Evolutionary conservation across 2,888 invertebrate genomes (phyloP).

Genomic region (Ichneumon xanthorius): DNA sequence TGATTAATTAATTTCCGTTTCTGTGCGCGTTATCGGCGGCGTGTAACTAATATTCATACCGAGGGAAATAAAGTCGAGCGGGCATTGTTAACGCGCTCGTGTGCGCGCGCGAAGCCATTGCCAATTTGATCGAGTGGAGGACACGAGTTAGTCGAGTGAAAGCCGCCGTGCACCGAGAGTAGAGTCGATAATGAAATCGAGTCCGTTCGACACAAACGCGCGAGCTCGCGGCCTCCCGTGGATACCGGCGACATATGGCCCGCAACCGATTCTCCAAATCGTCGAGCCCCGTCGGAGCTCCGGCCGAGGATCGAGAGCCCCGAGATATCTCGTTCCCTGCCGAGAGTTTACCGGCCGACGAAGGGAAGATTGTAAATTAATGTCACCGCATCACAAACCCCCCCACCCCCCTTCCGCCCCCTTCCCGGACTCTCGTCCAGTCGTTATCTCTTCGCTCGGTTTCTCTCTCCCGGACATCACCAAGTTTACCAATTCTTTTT

Average conservation of each 20-base stretch:
- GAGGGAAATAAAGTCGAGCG: constrained; percentile 64
- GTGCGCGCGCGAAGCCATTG: constrained; percentile 28
- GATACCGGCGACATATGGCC: constrained; percentile 66
- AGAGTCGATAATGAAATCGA: constrained; percentile 72
- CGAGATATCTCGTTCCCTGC: constrained; percentile 55
- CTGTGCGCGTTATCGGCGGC: not conserved
- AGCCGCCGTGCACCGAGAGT: constrained; percentile 61
- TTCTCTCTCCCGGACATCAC: constrained; percentile 28
- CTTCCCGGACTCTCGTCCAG: constrained; percentile 49
- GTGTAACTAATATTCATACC: constrained; percentile 53
- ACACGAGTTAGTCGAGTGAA: constrained; percentile 64
- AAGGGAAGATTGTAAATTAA: constrained; percentile 79
- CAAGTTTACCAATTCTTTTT: constrained; percentile 70
- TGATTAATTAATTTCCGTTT: not conserved
- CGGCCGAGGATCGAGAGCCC: not conserved
- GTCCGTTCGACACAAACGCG: constrained; percentile 64
- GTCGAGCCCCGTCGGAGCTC: constrained; percentile 23
- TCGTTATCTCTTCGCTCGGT: constrained; percentile 65
- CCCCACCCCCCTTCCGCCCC: not conserved
- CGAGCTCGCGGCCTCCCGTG: constrained; percentile 41
- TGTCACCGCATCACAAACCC: constrained; percentile 66
- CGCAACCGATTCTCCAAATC: constrained; percentile 46
- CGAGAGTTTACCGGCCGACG: constrained; percentile 25
- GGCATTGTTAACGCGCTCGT: not conserved
- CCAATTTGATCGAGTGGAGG: constrained; percentile 68